Base-by-base conservation (phyloP, 2,888 invertebrate genomes). In the Scaptomyza flava region DNA sequence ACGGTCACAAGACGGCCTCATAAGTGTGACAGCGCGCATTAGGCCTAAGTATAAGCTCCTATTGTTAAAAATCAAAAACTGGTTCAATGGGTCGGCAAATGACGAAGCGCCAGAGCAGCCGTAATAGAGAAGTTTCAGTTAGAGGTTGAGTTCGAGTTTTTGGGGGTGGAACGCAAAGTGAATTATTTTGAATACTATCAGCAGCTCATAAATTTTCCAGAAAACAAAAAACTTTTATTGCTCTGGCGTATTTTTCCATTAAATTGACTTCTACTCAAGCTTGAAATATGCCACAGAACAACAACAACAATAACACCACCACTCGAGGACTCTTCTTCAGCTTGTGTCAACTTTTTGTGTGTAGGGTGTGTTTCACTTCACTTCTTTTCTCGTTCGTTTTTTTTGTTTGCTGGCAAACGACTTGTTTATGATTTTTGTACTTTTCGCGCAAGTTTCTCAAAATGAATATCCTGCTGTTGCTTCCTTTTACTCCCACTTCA, bases 251-350 rank as follows among this genome's bases (percentile, higher is more conserved):
- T 87, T 90, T 90, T 91, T 91, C 90, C 91, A 91, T 90, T 91
- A 91, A 90, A 91, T 91, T 91, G 90, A 86, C 76, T 85, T 85
- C 90, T 80, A 90, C 76, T 90, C 88, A 86, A 87, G 90, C 90
- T 77, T 89, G 79, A 91, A 91, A 90, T 87, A 83, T 90, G 79
- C 79, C 79, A 72, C 46, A 51, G 34, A 38, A 46, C 61, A 50
- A n/a, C 58, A 50, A n/a, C 58, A 31, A 14, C 31, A 50, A 33
- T 12, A 34, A 33, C 42, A 42, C 65, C 47, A 14, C n/a, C 38
- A 38, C 54, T 65, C 61, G 53, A 60, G 45, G 56, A 60, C 54
- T 56, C 69, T 69, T 56, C 69, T 69, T 53, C 52, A 53, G 72
- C 48, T 66, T 78, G 75, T 83, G 85, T 82, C 83, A 84, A 83